Base-by-base conservation (phyloP, 2,113 vertebrate species). In the Sylvilagus bachmani region DNA sequence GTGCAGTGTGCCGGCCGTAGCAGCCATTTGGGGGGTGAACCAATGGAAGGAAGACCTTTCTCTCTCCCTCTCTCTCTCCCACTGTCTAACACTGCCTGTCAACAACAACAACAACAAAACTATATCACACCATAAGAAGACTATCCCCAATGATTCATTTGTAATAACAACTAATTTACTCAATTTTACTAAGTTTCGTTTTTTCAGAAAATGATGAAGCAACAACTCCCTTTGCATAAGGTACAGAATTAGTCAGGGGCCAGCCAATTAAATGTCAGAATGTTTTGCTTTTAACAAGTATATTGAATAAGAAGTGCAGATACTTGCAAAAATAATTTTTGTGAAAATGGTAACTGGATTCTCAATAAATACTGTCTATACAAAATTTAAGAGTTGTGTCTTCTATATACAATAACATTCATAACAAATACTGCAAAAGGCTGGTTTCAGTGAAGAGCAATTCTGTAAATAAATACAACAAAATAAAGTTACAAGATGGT, bases 331-430 rank as follows among this genome's bases (percentile, higher is more conserved):
- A 55, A 44, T 6, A 36, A 11, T 27, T 70, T 82, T 58, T 21
- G 36, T 14, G 33, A 21, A 80, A 90, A 55, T 58, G 14, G 3
- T 38, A 69, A 77, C 1, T 58, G 2, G 5, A 73, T 67, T 84
- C 67, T 38, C 6, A 92, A 77, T 79, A 64, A 96, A 77, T 66
- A 61, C 73, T 9, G 13, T 51, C 49, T 27, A 11, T 1, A 62
- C 16, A 80, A 75, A 80, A 75, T 61, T 81, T 74, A 91, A 91
- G 70, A 93, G 92, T 62, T 21, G 75, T 89, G 1, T 16, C 11
- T 88, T 38, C 71, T 55, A 14, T 36, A 25, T 74, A 38, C 1
- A 38, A 33, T 21, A 84, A 62, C 71, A 6, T 21, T 58, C 11
- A 86, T 6, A 67, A 51, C 10, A 92, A 94, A 92, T 66, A 88